These are phyloP conservation scores for Hycleus phaleratus DNA, from an alignment of 1,140 invertebrate genomes.

Conservation along the genomic window DNA sequence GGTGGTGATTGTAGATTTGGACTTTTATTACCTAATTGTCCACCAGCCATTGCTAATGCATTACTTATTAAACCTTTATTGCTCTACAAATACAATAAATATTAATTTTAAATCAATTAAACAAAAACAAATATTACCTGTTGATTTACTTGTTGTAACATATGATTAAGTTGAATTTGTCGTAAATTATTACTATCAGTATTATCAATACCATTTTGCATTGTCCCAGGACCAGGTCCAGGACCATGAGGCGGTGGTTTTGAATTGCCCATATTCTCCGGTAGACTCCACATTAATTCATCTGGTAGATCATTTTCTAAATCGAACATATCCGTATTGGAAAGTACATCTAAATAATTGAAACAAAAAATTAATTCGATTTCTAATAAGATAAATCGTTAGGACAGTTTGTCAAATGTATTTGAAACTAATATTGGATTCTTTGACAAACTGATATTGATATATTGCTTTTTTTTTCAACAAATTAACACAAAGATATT, in stretches of 20 bases:
- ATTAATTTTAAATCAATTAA: neutral
- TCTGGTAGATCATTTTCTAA: constrained; percentile 88
- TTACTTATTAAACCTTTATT: constrained; percentile 67
- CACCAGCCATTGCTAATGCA: constrained; percentile 57
- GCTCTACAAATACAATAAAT: constrained; percentile 46
- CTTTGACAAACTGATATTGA: no score
- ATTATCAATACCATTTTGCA: constrained; percentile 41
- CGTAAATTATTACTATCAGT: constrained; percentile 29
- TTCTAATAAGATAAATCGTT: neutral
- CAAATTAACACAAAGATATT: no score
- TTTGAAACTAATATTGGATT: neutral
- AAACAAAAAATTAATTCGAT: neutral
- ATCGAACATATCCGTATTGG: constrained; percentile 72
- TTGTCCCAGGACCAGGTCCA: constrained; percentile 54
- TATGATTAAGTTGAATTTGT: constrained; percentile 56
- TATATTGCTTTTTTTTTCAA: no score
- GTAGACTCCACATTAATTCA: constrained; percentile 73
- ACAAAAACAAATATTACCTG: neutral
- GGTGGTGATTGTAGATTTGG: constrained; percentile 74
- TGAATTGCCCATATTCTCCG: constrained; percentile 46
- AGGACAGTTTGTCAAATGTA: neutral
- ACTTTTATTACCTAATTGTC: constrained; percentile 67
- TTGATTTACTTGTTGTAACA: constrained; percentile 45
- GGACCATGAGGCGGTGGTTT: constrained; percentile 71
- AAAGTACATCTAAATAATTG: constrained; percentile 56